phyloP scores from a whole-genome alignment of 2,113 vertebrate species.

The Tyrannus savana region DNA sequence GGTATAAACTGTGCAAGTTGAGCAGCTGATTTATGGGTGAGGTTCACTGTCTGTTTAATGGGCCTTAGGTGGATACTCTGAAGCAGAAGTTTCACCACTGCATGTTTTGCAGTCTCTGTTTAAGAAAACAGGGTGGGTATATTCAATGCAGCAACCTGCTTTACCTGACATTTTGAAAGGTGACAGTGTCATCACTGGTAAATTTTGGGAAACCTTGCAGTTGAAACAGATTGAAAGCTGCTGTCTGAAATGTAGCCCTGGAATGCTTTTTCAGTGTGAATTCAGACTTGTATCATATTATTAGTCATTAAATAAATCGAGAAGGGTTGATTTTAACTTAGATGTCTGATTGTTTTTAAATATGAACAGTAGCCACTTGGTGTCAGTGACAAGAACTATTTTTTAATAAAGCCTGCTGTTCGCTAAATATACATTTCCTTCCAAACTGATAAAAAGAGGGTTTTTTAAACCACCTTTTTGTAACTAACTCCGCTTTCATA shows the following conservation, averaged over 20 bases:
- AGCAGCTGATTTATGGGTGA: not conserved
- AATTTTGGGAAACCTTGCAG: not conserved
- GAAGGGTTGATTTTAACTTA: not conserved
- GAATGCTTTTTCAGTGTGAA: not conserved
- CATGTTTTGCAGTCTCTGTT: not conserved
- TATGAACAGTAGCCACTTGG: not conserved
- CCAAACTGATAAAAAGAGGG: not conserved
- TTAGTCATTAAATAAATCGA: not conserved
- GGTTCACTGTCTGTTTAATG: not conserved
- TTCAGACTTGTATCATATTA: not conserved
- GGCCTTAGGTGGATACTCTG: not conserved
- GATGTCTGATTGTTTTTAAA: not conserved
- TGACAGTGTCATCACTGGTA: not conserved
- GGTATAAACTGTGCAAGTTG: slow-evolving; percentile 13
- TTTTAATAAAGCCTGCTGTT: not conserved
- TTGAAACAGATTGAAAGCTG: not conserved
- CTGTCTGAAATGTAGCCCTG: not conserved
- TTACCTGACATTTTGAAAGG: accelerated
- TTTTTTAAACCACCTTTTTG: not conserved
- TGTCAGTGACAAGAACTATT: not conserved
- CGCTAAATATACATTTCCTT: not conserved
- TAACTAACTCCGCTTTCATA: not conserved
- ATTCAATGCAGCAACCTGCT: accelerated
- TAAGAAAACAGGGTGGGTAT: not conserved
- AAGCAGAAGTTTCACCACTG: not conserved